These are phyloP conservation scores for Charaxes varanes DNA, from an alignment of 1,140 invertebrate genomes.

Conservation along the genomic window DNA sequence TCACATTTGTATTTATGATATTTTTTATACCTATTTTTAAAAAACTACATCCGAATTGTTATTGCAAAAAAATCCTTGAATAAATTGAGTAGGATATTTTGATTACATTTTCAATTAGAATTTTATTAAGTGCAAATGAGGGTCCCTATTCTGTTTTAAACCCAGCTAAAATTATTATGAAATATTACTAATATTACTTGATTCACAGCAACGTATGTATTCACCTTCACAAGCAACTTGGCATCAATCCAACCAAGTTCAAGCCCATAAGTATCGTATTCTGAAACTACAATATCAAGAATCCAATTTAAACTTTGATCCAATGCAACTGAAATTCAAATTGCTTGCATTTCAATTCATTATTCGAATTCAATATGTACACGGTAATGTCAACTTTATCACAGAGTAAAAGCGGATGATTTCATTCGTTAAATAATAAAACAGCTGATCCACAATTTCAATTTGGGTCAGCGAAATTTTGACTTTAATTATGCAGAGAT, in stretches of 20 bases:
- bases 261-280: conserved; percentile 6
- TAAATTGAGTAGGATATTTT: too few species aligned
- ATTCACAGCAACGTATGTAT: too few species aligned
- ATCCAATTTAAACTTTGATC: conserved; percentile 3
- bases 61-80: too few species aligned
- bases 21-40: too few species aligned
- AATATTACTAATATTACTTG: too few species aligned
- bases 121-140: too few species aligned
- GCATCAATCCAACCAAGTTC: conserved; percentile 7
- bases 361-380: neutral
- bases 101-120: too few species aligned
- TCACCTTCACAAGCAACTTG: neutral
- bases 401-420: neutral
- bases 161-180: too few species aligned
- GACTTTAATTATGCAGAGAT: conserved; percentile 4
- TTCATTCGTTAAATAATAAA: neutral
- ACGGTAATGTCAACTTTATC: neutral
- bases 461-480: conserved; percentile 10
- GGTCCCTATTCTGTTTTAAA: too few species aligned
- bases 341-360: neutral
- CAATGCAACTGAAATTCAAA: neutral
- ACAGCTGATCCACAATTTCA: conserved; percentile 4
- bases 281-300: neutral
- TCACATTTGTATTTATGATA: too few species aligned
- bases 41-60: too few species aligned